Base-by-base conservation (phyloP, 2,797 vertebrate species). In the Urosaurus nigricauda region DNA sequence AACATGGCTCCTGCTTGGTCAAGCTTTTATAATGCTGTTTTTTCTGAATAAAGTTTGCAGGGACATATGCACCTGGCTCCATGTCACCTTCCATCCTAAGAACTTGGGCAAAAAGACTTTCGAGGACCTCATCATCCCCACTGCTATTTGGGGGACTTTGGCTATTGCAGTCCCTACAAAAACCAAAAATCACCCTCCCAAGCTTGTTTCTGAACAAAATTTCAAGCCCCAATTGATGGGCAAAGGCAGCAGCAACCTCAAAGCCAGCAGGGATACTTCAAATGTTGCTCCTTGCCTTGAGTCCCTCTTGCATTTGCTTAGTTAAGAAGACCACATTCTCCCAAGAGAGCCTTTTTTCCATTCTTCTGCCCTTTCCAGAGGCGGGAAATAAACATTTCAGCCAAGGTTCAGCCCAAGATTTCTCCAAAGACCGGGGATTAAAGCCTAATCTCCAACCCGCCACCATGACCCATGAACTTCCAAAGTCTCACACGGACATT, bases 311-410 rank as follows among this genome's bases (percentile, higher is more conserved):
- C 21, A n/a, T 82, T 70, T 32, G 70, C 86, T 90, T 43, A 32
- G 86, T 60, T 90, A 68, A 85, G 88, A 88, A 88, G 86, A 70
- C 83, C 77, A 8, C 53, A 70, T 77, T 8, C 78, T 71, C 84
- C 19, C 1, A 1, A 47, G 82, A 78, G 24, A 53, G 11, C 60
- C 37, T 80, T 35, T 78, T 85, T 60, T 51, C 78, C 71, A 78
- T 68, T 80, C 63, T 4, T 1, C 78, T 88, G 83, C 79, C 78
- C 79, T 88, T 90, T 90, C 79, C 24, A 70, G 47, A 77, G 40
- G 83, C 51, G 8, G 47, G 13, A 24, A 85, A 82, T 51, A 88
- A 85, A 90, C 79, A 88, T 58, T 82, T 56, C 86, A 70, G 83
- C 58, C 83, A 81, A 75, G 47, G 86, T 47, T 88, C 71, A 40